Conservation (phyloP, 2,113 vertebrate species). For the Dunckerocampus dactyliophorus region DNA sequence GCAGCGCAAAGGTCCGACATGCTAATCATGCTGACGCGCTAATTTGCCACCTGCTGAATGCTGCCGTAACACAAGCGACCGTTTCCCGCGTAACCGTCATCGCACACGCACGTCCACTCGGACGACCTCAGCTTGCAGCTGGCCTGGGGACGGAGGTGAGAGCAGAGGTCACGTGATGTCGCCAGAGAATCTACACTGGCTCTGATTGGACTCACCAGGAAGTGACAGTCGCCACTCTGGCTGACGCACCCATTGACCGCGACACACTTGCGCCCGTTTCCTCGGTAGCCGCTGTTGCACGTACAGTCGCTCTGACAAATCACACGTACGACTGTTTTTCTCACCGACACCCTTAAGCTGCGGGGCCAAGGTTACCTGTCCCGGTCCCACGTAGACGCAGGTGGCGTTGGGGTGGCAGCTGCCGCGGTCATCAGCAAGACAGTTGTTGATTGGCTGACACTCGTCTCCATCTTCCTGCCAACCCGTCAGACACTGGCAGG, state of each 20-base stretch:
- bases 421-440: constrained; percentile 61
- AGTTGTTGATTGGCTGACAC: constrained; percentile 86
- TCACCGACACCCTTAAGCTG: background rate
- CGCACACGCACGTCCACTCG: constrained; percentile 83
- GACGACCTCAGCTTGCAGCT: constrained; percentile 48
- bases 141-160: constrained; percentile 35
- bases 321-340: background rate
- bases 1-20: background rate
- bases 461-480: constrained; percentile 82
- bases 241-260: constrained; percentile 78
- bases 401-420: constrained; percentile 82
- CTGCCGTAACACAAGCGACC: constrained; percentile 82
- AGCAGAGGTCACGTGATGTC: background rate
- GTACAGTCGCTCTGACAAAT: constrained; percentile 79
- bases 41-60: constrained; percentile 68
- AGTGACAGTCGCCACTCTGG: constrained; percentile 79
- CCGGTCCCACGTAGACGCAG: constrained; percentile 84
- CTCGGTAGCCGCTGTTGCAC: constrained; percentile 82
- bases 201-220: constrained; percentile 71
- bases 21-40: background rate
- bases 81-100: constrained; percentile 75
- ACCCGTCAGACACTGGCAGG: constrained; percentile 80
- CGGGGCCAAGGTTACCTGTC: constrained; percentile 74
- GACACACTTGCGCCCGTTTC: constrained; percentile 81
- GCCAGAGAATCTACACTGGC: background rate